phyloP scores from a whole-genome alignment of 2,113 vertebrate species.

The Pundamilia nyererei region DNA sequence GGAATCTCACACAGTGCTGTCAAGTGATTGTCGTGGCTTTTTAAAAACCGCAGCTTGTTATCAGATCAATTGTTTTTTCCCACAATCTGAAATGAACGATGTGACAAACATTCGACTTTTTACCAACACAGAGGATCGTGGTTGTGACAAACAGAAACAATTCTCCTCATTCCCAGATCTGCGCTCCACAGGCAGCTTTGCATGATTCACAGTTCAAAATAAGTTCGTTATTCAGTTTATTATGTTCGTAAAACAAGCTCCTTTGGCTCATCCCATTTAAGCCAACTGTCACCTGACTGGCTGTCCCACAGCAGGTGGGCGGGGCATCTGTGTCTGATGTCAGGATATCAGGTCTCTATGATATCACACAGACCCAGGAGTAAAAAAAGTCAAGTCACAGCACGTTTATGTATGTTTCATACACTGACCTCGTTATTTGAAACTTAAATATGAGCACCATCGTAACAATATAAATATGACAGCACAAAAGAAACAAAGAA shows the following conservation, averaged over 20 bases:
- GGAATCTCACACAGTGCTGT: background rate
- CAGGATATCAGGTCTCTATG: background rate
- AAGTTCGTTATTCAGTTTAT: background rate
- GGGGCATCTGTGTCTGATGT: background rate
- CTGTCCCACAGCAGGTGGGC: background rate
- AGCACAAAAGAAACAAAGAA: background rate
- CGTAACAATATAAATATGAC: rapidly evolving
- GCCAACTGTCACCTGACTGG: background rate
- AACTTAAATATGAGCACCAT: background rate
- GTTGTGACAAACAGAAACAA: background rate
- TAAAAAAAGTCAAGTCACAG: background rate
- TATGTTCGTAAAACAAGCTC: background rate
- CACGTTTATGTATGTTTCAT: background rate
- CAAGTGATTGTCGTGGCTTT: background rate
- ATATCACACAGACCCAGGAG: background rate
- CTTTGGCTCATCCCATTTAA: background rate
- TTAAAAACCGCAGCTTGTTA: rapidly evolving
- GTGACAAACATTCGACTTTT: background rate
- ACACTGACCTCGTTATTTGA: background rate
- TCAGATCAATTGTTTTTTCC: background rate
- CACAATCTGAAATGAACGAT: background rate
- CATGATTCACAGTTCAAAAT: background rate
- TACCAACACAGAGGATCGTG: background rate
- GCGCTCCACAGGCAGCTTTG: background rate
- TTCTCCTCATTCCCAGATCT: background rate